Percentiles rank a stretch among this genome's conserved stretches.
phyloP scores from a whole-genome alignment of 35 echinoderm and acorn worm species.

The Anneissia japonica region DNA sequence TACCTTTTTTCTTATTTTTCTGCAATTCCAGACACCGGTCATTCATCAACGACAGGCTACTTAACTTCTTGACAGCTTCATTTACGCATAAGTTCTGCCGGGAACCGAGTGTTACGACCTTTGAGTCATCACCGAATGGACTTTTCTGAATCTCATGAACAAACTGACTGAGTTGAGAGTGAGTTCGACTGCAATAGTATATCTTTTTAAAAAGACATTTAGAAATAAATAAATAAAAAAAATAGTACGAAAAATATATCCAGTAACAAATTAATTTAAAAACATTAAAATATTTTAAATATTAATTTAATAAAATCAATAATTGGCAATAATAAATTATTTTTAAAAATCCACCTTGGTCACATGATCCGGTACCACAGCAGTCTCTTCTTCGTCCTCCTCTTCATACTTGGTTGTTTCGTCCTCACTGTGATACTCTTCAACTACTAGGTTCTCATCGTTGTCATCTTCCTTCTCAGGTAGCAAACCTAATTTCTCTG shows the following conservation, averaged over 20 bases:
- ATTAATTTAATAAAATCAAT: not conserved
- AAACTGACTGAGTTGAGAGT: constrained; percentile 98
- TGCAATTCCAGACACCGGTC: constrained; percentile 95
- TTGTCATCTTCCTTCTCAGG: constrained; percentile 4
- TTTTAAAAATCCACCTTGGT: constrained; percentile 93
- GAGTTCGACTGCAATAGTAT: constrained; percentile 92
- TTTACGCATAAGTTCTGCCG: constrained; percentile 96
- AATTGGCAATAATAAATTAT: too few relatives aligned
- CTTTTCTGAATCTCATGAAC: constrained; percentile 95
- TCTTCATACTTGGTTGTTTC: constrained; percentile 18
- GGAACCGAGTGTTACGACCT: constrained; percentile 76
- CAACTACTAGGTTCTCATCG: constrained; percentile 60
- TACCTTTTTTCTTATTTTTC: constrained; percentile 79
- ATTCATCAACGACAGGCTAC: constrained; percentile 80
- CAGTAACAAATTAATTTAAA: too few relatives aligned
- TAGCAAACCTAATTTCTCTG: not conserved
- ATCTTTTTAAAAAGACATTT: constrained; percentile 61
- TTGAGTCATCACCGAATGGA: constrained; percentile 60
- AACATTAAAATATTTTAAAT: not conserved
- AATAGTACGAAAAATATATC: not conserved
- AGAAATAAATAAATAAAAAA: not conserved
- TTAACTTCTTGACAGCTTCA: constrained; percentile 76
- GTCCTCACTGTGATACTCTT: constrained; percentile 80
- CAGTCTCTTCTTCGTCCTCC: constrained; percentile 42
- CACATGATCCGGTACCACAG: constrained; percentile 24